Percentiles rank a stretch among this genome's conserved stretches.
phyloP scores from a whole-genome alignment of 2,797 vertebrate species.

The Neomorphus geoffroyi region DNA sequence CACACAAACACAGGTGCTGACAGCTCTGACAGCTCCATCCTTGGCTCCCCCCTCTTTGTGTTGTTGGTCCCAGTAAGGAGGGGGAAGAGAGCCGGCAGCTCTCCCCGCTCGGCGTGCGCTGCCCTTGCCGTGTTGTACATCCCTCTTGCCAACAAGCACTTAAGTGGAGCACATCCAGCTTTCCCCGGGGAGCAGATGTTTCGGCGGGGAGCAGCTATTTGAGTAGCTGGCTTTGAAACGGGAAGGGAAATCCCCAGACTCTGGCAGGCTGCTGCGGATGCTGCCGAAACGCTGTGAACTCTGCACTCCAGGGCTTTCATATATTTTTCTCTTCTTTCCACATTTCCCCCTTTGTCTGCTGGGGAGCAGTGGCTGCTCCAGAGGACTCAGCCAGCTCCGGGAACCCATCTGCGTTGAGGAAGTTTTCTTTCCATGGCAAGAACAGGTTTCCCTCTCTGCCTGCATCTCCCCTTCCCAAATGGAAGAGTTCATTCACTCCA shows the following conservation, averaged over 20 bases:
- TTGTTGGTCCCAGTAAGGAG: not conserved
- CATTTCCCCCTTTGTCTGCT: not conserved
- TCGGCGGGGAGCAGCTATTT: not conserved
- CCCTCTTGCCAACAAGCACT: not conserved
- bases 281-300: not conserved
- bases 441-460: not conserved
- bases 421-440: not conserved
- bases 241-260: constrained; percentile 15
- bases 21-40: accelerated
- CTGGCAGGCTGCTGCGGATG: not conserved
- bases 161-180: not conserved
- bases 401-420: not conserved
- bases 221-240: not conserved
- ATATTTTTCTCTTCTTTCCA: not conserved
- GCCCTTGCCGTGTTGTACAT: not conserved
- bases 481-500: not conserved
- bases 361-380: not conserved
- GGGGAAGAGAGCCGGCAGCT: accelerated
- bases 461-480: accelerated
- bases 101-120: not conserved
- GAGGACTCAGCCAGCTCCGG: not conserved
- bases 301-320: not conserved
- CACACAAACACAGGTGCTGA: accelerated
- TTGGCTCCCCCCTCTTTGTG: not conserved
- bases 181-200: not conserved